phyloP scores from a whole-genome alignment of 2,113 vertebrate species.

The Chaetops frenatus region DNA sequence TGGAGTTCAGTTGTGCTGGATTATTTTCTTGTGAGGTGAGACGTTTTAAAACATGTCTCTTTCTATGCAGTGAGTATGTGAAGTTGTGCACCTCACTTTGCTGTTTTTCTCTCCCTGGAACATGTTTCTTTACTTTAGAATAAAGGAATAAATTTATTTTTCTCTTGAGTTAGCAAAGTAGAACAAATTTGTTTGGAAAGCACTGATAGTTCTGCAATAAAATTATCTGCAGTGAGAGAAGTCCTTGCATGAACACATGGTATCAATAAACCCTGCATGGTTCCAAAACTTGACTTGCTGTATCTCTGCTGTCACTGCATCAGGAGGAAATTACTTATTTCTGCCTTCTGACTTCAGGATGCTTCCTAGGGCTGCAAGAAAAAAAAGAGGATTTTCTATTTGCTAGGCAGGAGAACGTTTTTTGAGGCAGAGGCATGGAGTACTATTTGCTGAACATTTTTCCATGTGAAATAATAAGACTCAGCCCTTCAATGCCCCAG shows the following conservation, averaged over 20 bases:
- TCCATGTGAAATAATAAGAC: background rate
- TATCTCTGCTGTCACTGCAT: background rate
- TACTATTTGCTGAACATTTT: background rate
- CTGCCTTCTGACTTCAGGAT: background rate
- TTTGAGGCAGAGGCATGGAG: background rate
- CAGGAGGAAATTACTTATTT: background rate
- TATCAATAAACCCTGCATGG: background rate
- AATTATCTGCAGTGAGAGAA: background rate
- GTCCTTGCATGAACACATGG: background rate
- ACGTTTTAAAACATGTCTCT: background rate
- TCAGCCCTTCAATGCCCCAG: background rate
- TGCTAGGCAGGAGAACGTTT: background rate
- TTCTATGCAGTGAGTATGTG: background rate
- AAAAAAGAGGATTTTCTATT: background rate
- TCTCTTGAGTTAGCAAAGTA: background rate
- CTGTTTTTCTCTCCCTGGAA: background rate
- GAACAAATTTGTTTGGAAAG: background rate
- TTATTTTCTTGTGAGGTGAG: background rate
- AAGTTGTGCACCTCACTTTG: background rate
- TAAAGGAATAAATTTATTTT: background rate
- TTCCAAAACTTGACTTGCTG: background rate
- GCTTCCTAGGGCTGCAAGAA: background rate
- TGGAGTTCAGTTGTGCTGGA: background rate
- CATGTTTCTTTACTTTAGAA: background rate
- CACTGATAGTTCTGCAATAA: background rate